Percentiles rank a stretch among this genome's conserved stretches.
Conservation (phyloP, 2,888 invertebrate species). For the Drosophila robusta region DNA sequence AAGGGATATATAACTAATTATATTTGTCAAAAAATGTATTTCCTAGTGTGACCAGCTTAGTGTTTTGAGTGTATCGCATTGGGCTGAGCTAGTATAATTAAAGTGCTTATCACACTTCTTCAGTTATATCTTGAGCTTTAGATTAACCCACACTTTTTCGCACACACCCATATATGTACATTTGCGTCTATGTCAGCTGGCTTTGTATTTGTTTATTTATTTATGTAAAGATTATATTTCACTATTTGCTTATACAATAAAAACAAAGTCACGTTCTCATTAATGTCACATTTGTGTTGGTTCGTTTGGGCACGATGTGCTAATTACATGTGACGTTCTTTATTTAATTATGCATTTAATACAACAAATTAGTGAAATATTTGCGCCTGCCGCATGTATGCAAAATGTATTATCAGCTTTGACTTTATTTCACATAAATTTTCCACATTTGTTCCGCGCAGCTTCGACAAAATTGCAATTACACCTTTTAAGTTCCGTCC, state of each 20-base stretch:
- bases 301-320: slow-evolving; percentile 44
- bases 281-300: slow-evolving; percentile 48
- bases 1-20: not conserved
- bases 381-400: slow-evolving; percentile 35
- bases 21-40: not conserved
- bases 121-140: not conserved
- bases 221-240: slow-evolving; percentile 22
- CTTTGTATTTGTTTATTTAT: slow-evolving; percentile 34
- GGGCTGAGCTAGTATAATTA: not conserved
- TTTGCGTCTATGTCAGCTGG: slow-evolving; percentile 4
- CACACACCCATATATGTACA: not conserved
- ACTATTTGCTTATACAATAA: slow-evolving; percentile 57
- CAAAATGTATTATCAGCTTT: slow-evolving; percentile 47
- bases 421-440: slow-evolving; percentile 24
- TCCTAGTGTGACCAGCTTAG: not conserved
- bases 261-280: slow-evolving; percentile 74
- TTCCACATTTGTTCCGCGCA: slow-evolving; percentile 36
- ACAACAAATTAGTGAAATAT: slow-evolving; percentile 63
- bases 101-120: not conserved
- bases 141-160: not conserved
- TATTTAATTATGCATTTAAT: slow-evolving; percentile 60
- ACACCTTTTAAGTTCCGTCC: not conserved
- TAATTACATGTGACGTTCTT: slow-evolving; percentile 65
- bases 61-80: not conserved
- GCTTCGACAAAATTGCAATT: slow-evolving; percentile 2